Conservation (phyloP, 2,113 vertebrate genomes). For the Mirza zaza region DNA sequence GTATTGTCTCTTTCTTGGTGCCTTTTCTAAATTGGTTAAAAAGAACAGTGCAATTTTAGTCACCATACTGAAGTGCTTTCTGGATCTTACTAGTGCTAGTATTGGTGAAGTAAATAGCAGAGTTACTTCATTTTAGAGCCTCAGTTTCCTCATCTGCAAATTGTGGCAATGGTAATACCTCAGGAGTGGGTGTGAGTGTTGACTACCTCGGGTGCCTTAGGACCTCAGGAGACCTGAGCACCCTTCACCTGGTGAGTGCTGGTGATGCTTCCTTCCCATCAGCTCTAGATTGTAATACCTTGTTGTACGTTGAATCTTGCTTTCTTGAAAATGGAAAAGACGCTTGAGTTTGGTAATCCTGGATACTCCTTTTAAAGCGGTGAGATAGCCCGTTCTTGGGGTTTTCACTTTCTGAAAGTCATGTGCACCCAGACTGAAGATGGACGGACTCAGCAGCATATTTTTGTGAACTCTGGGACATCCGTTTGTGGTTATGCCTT, state of each 20-base stretch:
- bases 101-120: fast-evolving
- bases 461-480: fast-evolving
- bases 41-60: fast-evolving
- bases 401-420: neutral
- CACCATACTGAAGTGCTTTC: fast-evolving
- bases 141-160: neutral
- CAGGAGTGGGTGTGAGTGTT: neutral
- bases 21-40: neutral
- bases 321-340: neutral
- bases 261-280: too few species aligned
- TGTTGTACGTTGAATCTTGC: too few species aligned
- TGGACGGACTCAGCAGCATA: fast-evolving
- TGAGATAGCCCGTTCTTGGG: fast-evolving
- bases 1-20: too few species aligned
- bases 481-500: fast-evolving
- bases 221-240: too few species aligned
- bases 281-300: fast-evolving
- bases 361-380: neutral
- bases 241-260: neutral
- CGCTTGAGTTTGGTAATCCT: neutral
- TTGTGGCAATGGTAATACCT: fast-evolving
- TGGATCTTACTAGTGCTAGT: neutral
- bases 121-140: neutral
- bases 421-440: neutral
- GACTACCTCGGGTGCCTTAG: fast-evolving